phyloP scores from a whole-genome alignment of 2,888 invertebrate species.

The Cryptophagus acutangulus region DNA sequence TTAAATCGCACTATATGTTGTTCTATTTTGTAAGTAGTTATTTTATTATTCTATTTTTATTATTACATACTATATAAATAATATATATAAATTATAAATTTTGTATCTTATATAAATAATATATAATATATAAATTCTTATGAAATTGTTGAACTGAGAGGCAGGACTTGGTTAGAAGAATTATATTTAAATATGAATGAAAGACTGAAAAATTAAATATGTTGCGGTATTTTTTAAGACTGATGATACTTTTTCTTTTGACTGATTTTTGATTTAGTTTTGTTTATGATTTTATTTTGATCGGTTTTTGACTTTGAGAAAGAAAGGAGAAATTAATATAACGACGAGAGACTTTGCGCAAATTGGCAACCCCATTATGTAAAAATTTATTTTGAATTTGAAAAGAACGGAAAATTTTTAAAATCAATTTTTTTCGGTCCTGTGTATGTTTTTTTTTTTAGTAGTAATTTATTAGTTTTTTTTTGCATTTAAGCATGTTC shows the following conservation, averaged over 20 bases:
- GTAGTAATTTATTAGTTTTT: conserved; percentile 39
- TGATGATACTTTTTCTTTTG: conserved; percentile 41
- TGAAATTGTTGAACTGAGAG: conserved; percentile 36
- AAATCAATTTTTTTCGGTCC: conserved; percentile 25
- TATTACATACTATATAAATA: conserved; percentile 26
- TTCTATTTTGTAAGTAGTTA: conserved; percentile 14
- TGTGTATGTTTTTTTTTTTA: conserved; percentile 32
- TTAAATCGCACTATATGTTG: conserved; percentile 22
- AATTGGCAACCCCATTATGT: conserved; percentile 49
- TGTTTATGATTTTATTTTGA: too few species aligned
- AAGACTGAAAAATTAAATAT: conserved; percentile 35
- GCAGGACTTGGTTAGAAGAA: conserved; percentile 43
- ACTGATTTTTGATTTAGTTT: conserved; percentile 46
- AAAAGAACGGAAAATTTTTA: neutral
- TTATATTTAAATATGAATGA: too few species aligned
- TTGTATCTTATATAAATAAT: too few species aligned
- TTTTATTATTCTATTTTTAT: conserved; percentile 23
- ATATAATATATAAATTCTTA: conserved; percentile 1
- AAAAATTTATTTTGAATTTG: too few species aligned
- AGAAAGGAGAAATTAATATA: too few species aligned
- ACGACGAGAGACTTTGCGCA: too few species aligned
- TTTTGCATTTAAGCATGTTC: conserved; percentile 49
- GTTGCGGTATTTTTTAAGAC: conserved; percentile 43
- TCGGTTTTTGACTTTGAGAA: too few species aligned
- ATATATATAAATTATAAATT: conserved; percentile 12